Evolutionary conservation across 1,140 invertebrate species (phyloP).

Genomic region (Oncopodura yosiiana): DNA sequence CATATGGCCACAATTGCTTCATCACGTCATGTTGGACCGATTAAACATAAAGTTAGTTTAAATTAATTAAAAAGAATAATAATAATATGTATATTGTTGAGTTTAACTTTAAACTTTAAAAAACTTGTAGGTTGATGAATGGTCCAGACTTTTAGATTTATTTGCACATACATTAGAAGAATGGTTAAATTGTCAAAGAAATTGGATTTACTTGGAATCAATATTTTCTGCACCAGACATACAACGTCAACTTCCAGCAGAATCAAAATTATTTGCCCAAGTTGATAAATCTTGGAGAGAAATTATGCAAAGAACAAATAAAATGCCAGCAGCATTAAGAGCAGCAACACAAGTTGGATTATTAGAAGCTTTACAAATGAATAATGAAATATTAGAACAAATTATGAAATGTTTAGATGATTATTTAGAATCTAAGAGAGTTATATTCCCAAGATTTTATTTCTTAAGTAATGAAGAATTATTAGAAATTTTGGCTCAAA

Average conservation of each 20-base stretch:
- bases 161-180: slow-evolving; percentile 71
- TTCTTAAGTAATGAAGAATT: slow-evolving; percentile 90
- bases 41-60: slow-evolving; percentile 61
- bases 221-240: slow-evolving; percentile 85
- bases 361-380: slow-evolving; percentile 59
- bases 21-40: slow-evolving; percentile 69
- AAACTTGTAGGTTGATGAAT: no score
- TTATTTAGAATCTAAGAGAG: slow-evolving; percentile 75
- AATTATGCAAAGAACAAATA: slow-evolving; percentile 61
- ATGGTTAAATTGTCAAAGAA: slow-evolving; percentile 71
- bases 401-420: slow-evolving; percentile 71
- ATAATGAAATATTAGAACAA: slow-evolving; percentile 65
- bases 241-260: slow-evolving; percentile 70
- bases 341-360: slow-evolving; percentile 54
- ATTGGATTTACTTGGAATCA: slow-evolving; percentile 76
- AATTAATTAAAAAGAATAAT: no score
- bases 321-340: slow-evolving; percentile 60
- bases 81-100: no score
- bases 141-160: slow-evolving; percentile 59
- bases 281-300: slow-evolving; percentile 82
- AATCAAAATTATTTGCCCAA: slow-evolving; percentile 68
- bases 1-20: slow-evolving; percentile 73
- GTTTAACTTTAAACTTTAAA: no score
- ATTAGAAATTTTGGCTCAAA: slow-evolving; percentile 73
- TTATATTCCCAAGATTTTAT: slow-evolving; percentile 85